Percentiles rank a stretch among this genome's conserved stretches.
Evolutionary conservation across 2,888 invertebrate genomes (phyloP).

Genomic region (Habroteleia sp.): DNA sequence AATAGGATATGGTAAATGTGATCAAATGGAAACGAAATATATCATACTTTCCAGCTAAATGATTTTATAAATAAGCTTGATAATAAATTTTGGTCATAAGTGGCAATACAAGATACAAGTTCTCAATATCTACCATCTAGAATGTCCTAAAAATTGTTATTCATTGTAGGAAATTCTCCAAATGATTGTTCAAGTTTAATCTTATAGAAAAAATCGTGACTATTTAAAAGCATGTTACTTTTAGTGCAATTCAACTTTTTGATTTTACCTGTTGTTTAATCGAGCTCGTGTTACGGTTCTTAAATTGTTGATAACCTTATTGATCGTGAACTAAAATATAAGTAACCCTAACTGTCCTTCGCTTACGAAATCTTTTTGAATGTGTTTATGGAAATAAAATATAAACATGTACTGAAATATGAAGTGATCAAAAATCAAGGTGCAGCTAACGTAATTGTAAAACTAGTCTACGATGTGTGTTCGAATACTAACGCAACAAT

Average conservation of each 20-base stretch:
- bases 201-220: slow-evolving; percentile 9
- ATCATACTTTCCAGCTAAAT: too few relatives aligned
- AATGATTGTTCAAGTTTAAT: slow-evolving; percentile 51
- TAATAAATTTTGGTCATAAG: slow-evolving; percentile 30
- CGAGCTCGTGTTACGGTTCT: too few relatives aligned
- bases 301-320: too few relatives aligned
- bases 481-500: slow-evolving; percentile 30
- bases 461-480: slow-evolving; percentile 54
- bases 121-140: slow-evolving; percentile 26
- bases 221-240: slow-evolving; percentile 29
- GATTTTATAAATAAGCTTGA: too few relatives aligned
- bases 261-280: too few relatives aligned
- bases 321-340: too few relatives aligned
- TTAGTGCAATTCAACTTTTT: slow-evolving; percentile 20
- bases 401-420: too few relatives aligned
- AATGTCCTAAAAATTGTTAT: slow-evolving; percentile 45
- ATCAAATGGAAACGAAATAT: too few relatives aligned
- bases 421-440: slow-evolving; percentile 27
- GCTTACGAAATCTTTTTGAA: slow-evolving; percentile 5
- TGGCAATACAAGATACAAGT: slow-evolving; percentile 16
- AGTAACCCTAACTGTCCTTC: too few relatives aligned
- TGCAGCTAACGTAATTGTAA: slow-evolving; percentile 35
- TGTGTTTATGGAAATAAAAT: too few relatives aligned
- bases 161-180: slow-evolving; percentile 37
- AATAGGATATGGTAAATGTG: too few relatives aligned